Evolutionary conservation across 2,888 invertebrate genomes (phyloP).

Genomic region (Neuroscelio doddi): DNA sequence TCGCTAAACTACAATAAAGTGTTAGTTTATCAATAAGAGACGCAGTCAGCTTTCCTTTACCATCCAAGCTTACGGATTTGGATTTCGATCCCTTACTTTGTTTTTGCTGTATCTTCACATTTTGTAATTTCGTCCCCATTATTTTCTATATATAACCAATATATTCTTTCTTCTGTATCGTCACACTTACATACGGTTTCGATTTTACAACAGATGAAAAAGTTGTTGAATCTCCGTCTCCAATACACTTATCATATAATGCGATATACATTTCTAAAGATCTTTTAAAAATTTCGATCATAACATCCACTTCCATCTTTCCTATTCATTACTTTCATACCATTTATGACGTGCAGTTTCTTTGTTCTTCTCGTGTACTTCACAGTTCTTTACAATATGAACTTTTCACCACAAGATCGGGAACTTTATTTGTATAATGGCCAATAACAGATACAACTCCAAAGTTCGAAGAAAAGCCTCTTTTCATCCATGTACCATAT

Average conservation of each 20-base stretch:
- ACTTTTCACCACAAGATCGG: constrained; percentile 33
- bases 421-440: constrained; percentile 31
- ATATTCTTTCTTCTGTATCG: constrained; percentile 39
- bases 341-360: constrained; percentile 27
- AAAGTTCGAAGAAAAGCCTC: constrained; percentile 32
- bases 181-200: constrained; percentile 43
- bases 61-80: no score
- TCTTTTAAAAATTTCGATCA: constrained; percentile 41
- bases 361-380: constrained; percentile 35
- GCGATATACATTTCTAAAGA: constrained; percentile 33
- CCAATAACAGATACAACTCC: constrained; percentile 40
- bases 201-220: constrained; percentile 14
- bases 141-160: constrained; percentile 27
- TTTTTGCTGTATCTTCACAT: no score
- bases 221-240: constrained; percentile 23
- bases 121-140: constrained; percentile 28
- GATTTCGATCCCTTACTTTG: no score
- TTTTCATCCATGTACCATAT: constrained; percentile 23
- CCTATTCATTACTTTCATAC: constrained; percentile 35
- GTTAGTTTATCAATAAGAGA: constrained; percentile 37
- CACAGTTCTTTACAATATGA: constrained; percentile 38
- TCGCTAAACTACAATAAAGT: constrained; percentile 30
- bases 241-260: constrained; percentile 38
- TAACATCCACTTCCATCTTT: constrained; percentile 45
- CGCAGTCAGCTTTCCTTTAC: constrained; percentile 30